Conservation (phyloP, 2,113 vertebrate species). For the Silurus glanis region DNA sequence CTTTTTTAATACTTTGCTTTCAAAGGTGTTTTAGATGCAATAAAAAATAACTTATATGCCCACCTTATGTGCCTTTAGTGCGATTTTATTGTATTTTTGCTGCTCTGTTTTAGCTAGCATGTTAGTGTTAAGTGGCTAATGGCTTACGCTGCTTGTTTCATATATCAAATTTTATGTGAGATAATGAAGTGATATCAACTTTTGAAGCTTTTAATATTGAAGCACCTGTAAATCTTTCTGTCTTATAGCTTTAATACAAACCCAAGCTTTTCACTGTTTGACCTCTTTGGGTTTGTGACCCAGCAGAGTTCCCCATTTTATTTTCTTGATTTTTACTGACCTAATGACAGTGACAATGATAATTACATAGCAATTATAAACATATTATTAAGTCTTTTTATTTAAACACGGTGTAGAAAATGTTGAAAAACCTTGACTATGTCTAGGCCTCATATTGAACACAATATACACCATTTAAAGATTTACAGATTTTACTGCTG, state of each 20-base stretch:
- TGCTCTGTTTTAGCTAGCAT: background rate
- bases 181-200: background rate
- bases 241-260: background rate
- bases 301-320: background rate
- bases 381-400: too few species aligned
- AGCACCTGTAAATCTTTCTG: background rate
- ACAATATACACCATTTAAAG: too few species aligned
- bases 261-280: background rate
- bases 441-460: too few species aligned
- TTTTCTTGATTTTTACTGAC: background rate
- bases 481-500: too few species aligned
- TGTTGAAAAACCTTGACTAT: too few species aligned
- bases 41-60: background rate
- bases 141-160: background rate
- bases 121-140: background rate
- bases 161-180: background rate
- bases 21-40: background rate
- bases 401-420: too few species aligned
- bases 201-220: background rate
- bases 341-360: background rate
- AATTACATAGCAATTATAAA: background rate
- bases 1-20: too few species aligned
- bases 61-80: too few species aligned
- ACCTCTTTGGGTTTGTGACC: background rate
- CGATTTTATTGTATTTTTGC: background rate